These are phyloP conservation scores for Lasiurus borealis DNA, from an alignment of 2,113 vertebrate species.

Conservation along the genomic window DNA sequence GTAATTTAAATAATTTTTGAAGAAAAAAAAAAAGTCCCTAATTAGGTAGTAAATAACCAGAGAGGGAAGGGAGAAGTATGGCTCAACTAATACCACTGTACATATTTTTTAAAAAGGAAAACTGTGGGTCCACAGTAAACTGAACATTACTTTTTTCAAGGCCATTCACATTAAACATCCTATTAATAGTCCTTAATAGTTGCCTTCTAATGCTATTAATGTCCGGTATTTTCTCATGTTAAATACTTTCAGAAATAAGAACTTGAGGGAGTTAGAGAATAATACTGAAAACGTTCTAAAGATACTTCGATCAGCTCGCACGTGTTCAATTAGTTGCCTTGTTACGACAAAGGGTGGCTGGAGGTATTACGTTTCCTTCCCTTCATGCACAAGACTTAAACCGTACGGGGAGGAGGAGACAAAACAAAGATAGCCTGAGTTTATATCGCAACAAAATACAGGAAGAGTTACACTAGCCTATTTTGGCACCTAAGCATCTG, in stretches of 20 bases:
- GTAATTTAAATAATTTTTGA: background rate
- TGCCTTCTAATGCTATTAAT: background rate
- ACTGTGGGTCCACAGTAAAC: background rate
- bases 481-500: background rate
- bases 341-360: background rate
- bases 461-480: background rate
- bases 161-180: background rate
- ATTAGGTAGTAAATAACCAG: background rate
- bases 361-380: background rate
- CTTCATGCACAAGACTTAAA: background rate
- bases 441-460: background rate
- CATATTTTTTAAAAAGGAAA: background rate
- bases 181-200: background rate
- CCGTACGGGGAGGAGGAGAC: background rate
- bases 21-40: background rate
- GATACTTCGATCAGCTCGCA: background rate
- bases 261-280: background rate
- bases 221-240: background rate
- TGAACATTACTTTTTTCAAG: background rate
- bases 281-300: slow-evolving; percentile 59
- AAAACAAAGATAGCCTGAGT: background rate
- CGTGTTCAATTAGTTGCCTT: background rate
- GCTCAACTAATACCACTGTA: background rate
- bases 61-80: background rate
- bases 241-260: slow-evolving; percentile 14